Base-by-base conservation (phyloP, 2,113 vertebrate species). In the Gavialis gangeticus region DNA sequence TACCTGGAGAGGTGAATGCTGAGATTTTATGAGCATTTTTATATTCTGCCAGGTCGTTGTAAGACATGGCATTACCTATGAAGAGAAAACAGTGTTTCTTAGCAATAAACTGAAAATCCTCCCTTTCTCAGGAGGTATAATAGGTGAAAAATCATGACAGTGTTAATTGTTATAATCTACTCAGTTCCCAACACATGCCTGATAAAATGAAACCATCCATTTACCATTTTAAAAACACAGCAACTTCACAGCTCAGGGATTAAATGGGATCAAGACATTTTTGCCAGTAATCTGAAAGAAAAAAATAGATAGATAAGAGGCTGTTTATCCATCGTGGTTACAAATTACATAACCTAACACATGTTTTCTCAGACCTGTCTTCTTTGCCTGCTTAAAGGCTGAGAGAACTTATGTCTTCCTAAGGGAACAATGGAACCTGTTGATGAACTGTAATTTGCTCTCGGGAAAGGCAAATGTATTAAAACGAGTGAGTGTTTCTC, bases 391-490 rank as follows among this genome's bases (percentile, higher is more conserved):
- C 89, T 77, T 91, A 88, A 79, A 88, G 66, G 19, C 79, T 88
- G 62, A 4, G 27, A 84, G 21, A 19, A 95, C 91, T 87, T 88
- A 12, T 8, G 67, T 12, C 18, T 71, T 85, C 76, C 22, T 93
- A 28, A 80, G 78, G 69, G n/a, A 96, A 94, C 77, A 94, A 84
- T 55, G 71, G 67, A 59, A 94, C 21, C 83, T 91, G 62, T 75
- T 94, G 75, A 85, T 88, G 87, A 95, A 82, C 3, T 89, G 2
- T 71, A 79, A 56, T 46, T 93, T 96, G 92, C 55, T 79, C 60
- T 88, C 37, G 75, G 63, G 28, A 78, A 86, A 21, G 69, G 2
- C 10, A 77, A 80, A 89, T 5, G 2, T 34, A 89, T 8, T 64
- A 2, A 34, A 84, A 75, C 22, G 57, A 92, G 10, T 10, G 66